Conservation (phyloP, 2,113 vertebrate species). For the Ahaetulla prasina region DNA sequence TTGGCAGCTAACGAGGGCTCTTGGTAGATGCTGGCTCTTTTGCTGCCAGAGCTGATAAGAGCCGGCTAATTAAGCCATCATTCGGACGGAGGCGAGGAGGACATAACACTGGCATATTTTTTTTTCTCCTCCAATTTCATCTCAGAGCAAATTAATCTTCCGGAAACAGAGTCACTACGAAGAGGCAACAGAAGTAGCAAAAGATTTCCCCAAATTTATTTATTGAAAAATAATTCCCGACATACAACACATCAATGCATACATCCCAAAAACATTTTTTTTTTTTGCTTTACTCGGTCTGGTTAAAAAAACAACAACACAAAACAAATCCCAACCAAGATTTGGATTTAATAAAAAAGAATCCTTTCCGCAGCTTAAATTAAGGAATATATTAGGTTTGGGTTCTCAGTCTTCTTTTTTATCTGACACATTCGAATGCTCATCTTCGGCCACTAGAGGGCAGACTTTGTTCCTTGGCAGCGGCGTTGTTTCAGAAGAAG, state of each 20-base stretch:
- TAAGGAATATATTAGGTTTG: not conserved
- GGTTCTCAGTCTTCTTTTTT: conserved; percentile 89
- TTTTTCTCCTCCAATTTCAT: not conserved
- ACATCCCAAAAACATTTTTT: not conserved
- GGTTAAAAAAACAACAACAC: too few relatives aligned
- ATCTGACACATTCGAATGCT: conserved; percentile 74
- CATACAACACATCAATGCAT: not conserved
- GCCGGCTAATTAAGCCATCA: too few relatives aligned
- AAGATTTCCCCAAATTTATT: not conserved
- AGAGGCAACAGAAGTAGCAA: not conserved
- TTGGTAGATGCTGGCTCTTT: too few relatives aligned
- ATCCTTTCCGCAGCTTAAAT: not conserved
- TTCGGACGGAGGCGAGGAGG: too few relatives aligned
- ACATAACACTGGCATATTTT: too few relatives aligned
- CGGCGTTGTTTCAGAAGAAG: conserved; percentile 37
- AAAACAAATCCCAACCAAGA: not conserved
- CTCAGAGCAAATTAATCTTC: not conserved
- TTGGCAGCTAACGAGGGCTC: too few relatives aligned
- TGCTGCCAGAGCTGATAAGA: too few relatives aligned
- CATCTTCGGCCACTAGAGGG: conserved; percentile 66
- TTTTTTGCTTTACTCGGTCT: not conserved
- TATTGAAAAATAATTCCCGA: not conserved
- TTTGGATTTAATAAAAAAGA: not conserved
- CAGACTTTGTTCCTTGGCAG: conserved; percentile 53
- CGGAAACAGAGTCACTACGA: not conserved